A percentile compares a stretch with the other conserved stretches of the same genome.
Evolutionary conservation across 2,888 invertebrate genomes (phyloP).

Genomic region (Sinopyrophorus schimmeli): DNA sequence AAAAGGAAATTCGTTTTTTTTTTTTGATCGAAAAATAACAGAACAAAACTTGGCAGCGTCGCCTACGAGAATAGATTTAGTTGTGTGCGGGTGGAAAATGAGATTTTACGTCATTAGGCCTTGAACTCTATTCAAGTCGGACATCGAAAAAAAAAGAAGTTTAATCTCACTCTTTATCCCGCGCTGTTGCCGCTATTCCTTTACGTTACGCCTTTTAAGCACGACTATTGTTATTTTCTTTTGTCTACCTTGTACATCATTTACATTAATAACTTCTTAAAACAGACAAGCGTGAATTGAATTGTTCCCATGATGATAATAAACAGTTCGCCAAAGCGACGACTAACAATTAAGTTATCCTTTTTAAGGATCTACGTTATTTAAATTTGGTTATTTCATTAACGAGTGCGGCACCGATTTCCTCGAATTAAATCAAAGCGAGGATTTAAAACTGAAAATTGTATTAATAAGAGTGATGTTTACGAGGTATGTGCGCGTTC

Average conservation of each 20-base stretch:
- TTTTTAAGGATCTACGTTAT: no score
- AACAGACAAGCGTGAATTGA: slow-evolving; percentile 14
- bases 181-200: slow-evolving; percentile 22
- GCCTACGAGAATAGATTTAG: slow-evolving; percentile 18
- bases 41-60: slow-evolving; percentile 16
- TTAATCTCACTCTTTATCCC: slow-evolving; percentile 28
- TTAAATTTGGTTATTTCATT: no score
- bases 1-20: slow-evolving; percentile 9
- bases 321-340: no score
- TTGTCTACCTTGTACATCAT: slow-evolving; percentile 18
- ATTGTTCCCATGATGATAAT: slow-evolving; percentile 6
- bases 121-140: slow-evolving; percentile 45
- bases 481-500: no score
- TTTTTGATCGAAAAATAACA: background rate
- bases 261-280: slow-evolving; percentile 17
- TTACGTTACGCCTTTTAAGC: slow-evolving; percentile 26
- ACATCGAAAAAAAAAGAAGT: slow-evolving; percentile 29
- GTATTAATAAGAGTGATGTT: no score
- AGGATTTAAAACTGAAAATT: no score
- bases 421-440: no score
- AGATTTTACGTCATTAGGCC: slow-evolving; percentile 43
- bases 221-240: slow-evolving; percentile 23
- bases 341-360: no score
- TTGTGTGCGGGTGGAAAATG: slow-evolving; percentile 28
- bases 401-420: no score